Base-by-base conservation (phyloP, 2,113 vertebrate genomes). In the Gopherus flavomarginatus region DNA sequence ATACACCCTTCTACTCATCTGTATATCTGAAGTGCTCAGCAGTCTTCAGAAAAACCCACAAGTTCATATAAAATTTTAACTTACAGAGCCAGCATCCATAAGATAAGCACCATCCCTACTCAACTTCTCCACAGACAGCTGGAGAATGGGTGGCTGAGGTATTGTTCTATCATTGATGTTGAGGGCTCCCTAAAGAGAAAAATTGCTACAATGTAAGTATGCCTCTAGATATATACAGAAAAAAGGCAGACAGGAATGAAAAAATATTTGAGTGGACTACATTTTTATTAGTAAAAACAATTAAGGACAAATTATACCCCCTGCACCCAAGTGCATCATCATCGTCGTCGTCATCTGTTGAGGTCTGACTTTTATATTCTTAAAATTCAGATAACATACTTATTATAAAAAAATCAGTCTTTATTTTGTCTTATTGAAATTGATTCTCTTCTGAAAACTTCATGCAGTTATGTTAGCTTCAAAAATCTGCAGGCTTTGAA, bases 81-180 rank as follows among this genome's bases (percentile, higher is more conserved):
- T 92, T 97, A 99, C 99, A 91, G 97, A 98, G 97, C 99, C 99
- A 87, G 98, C 98, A 86, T 99, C 99, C 99, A 99, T 99, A 78
- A 99, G 99, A 96, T 99, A 99, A 84, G 99, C 99, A 62, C 98
- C 99, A 26, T 99, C 99, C 92, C 99, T 98, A 94, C 97, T 99
- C 96, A 99, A 95, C 95, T 99, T 99, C 98, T 99, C 99, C 96
- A 99, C 99, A 2, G 99, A 99, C 35, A 99, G 98, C 98, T 99
- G 99, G 90, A 99, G 99, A 95, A 99, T 83, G 89, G 98, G 97
- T 44, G 99, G 99, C 97, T 99, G 99, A 97, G 99, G 99, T 98
- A 99, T 98, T 87, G 98, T 99, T 96, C 97, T 98, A 29, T 99
- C 99, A 3, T 91, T 99, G 98, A 99, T 94, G 94, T 98, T 99